Evolutionary conservation across 1,140 invertebrate species (phyloP).

Genomic region (Limonius californicus): DNA sequence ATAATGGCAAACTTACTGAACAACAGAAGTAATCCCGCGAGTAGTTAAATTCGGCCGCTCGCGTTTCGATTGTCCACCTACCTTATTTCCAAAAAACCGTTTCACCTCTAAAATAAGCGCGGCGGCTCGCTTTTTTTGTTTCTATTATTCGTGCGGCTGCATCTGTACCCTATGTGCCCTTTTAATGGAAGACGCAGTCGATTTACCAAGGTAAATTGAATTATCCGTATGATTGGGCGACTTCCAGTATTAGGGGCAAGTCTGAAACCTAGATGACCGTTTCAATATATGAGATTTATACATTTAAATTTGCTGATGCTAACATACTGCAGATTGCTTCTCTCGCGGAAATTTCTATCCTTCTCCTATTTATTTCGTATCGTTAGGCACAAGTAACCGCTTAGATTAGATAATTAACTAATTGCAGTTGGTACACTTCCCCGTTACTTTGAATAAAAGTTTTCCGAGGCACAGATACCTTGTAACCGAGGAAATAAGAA

Average conservation of each 20-base stretch:
- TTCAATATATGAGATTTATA: conserved; percentile 17
- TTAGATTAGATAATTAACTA: too few relatives aligned
- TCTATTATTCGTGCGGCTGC: too few relatives aligned
- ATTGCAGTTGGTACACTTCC: too few relatives aligned
- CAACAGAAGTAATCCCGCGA: conserved; percentile 4
- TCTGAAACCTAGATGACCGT: conserved; percentile 8
- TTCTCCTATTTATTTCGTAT: not conserved
- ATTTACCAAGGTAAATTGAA: conserved; percentile 5
- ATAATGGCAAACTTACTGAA: conserved; percentile 8
- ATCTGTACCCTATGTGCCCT: not conserved
- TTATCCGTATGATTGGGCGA: conserved; percentile 12
- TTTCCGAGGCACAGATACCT: too few relatives aligned
- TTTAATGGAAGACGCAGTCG: conserved; percentile 3
- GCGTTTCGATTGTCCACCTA: not conserved
- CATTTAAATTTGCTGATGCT: conserved; percentile 17
- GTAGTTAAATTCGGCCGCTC: not conserved
- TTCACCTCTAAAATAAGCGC: too few relatives aligned
- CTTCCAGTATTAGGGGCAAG: not conserved
- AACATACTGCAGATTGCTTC: conserved; percentile 10
- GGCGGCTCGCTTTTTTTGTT: too few relatives aligned
- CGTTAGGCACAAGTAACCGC: too few relatives aligned
- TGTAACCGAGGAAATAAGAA: too few relatives aligned
- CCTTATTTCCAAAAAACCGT: too few relatives aligned
- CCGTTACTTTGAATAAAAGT: too few relatives aligned
- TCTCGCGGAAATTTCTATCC: not conserved